Conservation (phyloP, 2,888 invertebrate genomes). For the Megalurothrips usitatus region DNA sequence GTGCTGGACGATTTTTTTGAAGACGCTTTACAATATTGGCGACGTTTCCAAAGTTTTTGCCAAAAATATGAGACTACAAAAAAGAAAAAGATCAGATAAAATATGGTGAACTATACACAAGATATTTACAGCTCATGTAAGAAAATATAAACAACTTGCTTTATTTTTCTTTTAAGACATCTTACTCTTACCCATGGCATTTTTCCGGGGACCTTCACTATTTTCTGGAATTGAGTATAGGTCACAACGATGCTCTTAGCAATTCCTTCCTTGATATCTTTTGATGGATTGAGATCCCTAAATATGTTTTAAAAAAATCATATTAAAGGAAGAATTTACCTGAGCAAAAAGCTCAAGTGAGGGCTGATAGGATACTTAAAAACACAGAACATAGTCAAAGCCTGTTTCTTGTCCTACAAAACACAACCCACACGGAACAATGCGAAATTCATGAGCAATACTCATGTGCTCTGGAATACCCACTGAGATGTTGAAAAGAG, state of each 20-base stretch:
- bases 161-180: too few relatives aligned
- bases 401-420: too few relatives aligned
- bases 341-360: too few relatives aligned
- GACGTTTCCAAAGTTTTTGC: not conserved
- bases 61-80: not conserved
- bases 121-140: not conserved
- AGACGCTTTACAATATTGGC: not conserved
- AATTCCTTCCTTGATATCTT: not conserved
- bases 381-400: too few relatives aligned
- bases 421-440: too few relatives aligned
- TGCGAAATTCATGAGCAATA: too few relatives aligned
- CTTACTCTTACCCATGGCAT: not conserved
- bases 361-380: too few relatives aligned
- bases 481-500: too few relatives aligned
- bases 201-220: not conserved
- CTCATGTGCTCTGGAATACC: too few relatives aligned
- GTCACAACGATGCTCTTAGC: not conserved
- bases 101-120: too few relatives aligned
- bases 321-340: not conserved
- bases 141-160: not conserved
- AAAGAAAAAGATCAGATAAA: too few relatives aligned
- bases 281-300: not conserved
- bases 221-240: not conserved
- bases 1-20: too few relatives aligned
- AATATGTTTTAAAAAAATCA: not conserved